Evolutionary conservation across 2,797 vertebrate genomes (phyloP).

Genomic region (Sebastes hubbsi): DNA sequence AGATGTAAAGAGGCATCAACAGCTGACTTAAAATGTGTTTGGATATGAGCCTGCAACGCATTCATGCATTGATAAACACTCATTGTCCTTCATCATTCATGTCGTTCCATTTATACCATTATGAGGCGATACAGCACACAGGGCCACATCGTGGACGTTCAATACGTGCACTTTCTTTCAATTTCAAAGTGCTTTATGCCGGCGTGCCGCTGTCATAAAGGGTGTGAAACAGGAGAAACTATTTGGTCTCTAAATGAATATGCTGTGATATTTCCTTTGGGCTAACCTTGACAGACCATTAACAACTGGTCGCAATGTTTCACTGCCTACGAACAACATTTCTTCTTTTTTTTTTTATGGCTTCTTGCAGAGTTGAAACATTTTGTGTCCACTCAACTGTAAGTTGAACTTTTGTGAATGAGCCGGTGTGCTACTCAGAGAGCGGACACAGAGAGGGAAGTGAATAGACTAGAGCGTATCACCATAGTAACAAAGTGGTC

Average conservation of each 20-base stretch:
- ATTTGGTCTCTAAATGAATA: not conserved
- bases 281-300: not conserved
- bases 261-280: not conserved
- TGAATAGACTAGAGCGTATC: slow-evolving; percentile 48
- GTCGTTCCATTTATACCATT: not conserved
- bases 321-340: not conserved
- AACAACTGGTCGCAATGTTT: not conserved
- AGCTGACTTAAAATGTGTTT: not conserved
- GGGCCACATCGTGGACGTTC: not conserved
- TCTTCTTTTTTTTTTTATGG: not conserved
- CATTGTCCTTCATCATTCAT: slow-evolving; percentile 3
- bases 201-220: not conserved
- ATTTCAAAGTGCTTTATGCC: not conserved
- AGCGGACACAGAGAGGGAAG: slow-evolving; percentile 11
- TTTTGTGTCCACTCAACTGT: slow-evolving; percentile 3
- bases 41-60: not conserved
- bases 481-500: slow-evolving; percentile 70
- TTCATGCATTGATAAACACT: not conserved
- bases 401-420: slow-evolving; percentile 55
- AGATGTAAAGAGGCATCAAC: not conserved
- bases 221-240: not conserved
- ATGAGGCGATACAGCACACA: not conserved
- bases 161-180: not conserved
- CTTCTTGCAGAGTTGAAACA: slow-evolving; percentile 13
- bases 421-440: slow-evolving; percentile 31